These are phyloP conservation scores for Trichopoda pennipes DNA, from an alignment of 2,888 invertebrate species.

Conservation along the genomic window DNA sequence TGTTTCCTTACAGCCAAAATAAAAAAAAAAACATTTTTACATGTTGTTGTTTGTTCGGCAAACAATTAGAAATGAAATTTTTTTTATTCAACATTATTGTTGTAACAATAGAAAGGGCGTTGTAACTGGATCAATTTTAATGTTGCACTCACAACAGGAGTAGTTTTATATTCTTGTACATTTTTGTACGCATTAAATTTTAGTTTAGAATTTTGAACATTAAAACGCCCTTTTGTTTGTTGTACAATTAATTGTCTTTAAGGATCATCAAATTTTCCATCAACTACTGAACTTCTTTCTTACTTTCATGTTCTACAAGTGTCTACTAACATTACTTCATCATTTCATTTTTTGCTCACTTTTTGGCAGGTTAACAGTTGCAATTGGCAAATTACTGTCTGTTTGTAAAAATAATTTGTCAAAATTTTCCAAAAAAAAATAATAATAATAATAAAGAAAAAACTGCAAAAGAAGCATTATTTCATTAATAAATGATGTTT, in stretches of 20 bases:
- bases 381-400: conserved; percentile 69
- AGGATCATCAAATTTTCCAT: conserved; percentile 59
- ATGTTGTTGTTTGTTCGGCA: conserved; percentile 21
- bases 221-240: conserved; percentile 65
- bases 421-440: conserved; percentile 34
- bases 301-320: conserved; percentile 31
- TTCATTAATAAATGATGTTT: conserved; percentile 39
- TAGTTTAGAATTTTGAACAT: conserved; percentile 39
- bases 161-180: not conserved
- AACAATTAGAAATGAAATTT: conserved; percentile 48
- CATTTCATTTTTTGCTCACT: not conserved
- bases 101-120: conserved; percentile 65
- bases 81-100: not conserved
- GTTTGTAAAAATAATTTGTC: conserved; percentile 69
- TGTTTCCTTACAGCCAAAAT: conserved; percentile 34
- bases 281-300: conserved; percentile 49
- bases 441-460: too few relatives aligned
- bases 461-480: conserved; percentile 29
- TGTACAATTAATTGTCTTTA: conserved; percentile 66
- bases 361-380: conserved; percentile 65
- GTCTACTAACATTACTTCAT: conserved; percentile 25
- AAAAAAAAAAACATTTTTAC: conserved; percentile 36
- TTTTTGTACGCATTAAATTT: conserved; percentile 25
- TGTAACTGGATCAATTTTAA: conserved; percentile 65
- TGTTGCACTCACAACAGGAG: conserved; percentile 60